Conservation (phyloP, 2,888 invertebrate species). For the Ectemnius cavifrons region DNA sequence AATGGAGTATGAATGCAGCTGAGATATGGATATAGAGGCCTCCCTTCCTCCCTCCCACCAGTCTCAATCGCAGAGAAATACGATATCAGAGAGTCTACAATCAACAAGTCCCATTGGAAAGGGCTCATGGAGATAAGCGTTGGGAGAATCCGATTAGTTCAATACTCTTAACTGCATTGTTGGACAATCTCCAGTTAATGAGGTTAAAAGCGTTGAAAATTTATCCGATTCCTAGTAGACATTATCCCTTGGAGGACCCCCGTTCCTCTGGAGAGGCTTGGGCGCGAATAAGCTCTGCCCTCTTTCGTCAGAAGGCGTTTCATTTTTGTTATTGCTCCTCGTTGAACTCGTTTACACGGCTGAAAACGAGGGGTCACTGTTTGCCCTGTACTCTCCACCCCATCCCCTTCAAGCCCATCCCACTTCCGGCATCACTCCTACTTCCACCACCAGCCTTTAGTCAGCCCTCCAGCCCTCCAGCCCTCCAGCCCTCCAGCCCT, state of each 20-base stretch:
- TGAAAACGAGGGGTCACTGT: constrained; percentile 33
- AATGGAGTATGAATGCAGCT: too few relatives aligned
- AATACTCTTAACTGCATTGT: too few relatives aligned
- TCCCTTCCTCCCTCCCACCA: too few relatives aligned
- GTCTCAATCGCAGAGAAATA: too few relatives aligned
- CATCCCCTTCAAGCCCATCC: constrained; percentile 3
- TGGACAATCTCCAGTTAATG: too few relatives aligned
- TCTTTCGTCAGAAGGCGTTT: constrained; percentile 20
- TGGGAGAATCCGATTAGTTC: too few relatives aligned
- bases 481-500: neutral
- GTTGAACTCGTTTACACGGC: constrained; percentile 32
- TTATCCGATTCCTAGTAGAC: neutral
- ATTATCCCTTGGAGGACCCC: neutral
- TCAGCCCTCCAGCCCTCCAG: neutral
- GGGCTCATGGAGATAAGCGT: too few relatives aligned
- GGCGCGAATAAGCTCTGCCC: constrained; percentile 9
- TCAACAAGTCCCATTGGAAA: too few relatives aligned
- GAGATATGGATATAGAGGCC: too few relatives aligned
- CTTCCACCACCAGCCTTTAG: constrained; percentile 2
- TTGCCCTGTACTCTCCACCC: constrained; percentile 23
- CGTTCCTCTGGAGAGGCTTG: neutral
- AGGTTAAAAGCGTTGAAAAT: neutral
- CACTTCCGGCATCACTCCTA: constrained; percentile 6
- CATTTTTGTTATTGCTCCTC: constrained; percentile 35
- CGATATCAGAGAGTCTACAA: too few relatives aligned